Conservation (phyloP, 2,797 vertebrate species). For the Scleropages formosus region DNA sequence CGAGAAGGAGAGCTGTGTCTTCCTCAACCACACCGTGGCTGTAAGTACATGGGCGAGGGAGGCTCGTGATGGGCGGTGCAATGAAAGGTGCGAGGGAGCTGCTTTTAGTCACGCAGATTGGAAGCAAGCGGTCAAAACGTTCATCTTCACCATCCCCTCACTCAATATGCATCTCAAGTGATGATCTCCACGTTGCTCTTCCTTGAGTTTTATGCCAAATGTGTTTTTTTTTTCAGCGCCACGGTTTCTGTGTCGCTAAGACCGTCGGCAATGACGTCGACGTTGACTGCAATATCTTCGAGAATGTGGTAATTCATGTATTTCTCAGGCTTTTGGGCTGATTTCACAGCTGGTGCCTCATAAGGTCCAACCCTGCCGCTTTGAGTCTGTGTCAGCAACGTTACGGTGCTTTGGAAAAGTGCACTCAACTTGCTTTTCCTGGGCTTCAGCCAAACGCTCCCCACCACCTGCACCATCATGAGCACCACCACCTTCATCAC, state of each 20-base stretch:
- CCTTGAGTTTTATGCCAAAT: background rate
- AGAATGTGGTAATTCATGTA: slow-evolving; percentile 52
- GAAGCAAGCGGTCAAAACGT: too few relatives aligned
- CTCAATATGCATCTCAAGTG: background rate
- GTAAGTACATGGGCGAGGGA: slow-evolving; percentile 52
- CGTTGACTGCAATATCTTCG: slow-evolving; percentile 63
- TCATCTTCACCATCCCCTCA: too few relatives aligned
- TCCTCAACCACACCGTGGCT: slow-evolving; percentile 46
- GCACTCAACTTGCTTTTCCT: slow-evolving; percentile 41
- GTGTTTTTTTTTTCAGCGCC: slow-evolving; percentile 47
- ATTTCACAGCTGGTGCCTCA: background rate
- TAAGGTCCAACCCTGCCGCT: background rate
- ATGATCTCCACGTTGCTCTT: background rate
- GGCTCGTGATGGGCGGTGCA: background rate
- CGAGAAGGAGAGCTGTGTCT: slow-evolving; percentile 47
- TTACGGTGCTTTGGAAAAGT: slow-evolving; percentile 37
- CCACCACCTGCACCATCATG: slow-evolving; percentile 38
- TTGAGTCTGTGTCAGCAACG: background rate
- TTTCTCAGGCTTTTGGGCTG: background rate
- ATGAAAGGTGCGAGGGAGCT: background rate
- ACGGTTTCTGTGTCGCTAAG: slow-evolving; percentile 60
- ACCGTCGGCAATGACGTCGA: slow-evolving; percentile 21
- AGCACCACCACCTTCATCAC: slow-evolving; percentile 32
- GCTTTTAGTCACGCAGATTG: background rate
- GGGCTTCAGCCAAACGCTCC: too few relatives aligned